A percentile compares a stretch with the other conserved stretches of the same genome.
phyloP scores from a whole-genome alignment of 2,797 vertebrate species.

The Setipinna tenuifilis region DNA sequence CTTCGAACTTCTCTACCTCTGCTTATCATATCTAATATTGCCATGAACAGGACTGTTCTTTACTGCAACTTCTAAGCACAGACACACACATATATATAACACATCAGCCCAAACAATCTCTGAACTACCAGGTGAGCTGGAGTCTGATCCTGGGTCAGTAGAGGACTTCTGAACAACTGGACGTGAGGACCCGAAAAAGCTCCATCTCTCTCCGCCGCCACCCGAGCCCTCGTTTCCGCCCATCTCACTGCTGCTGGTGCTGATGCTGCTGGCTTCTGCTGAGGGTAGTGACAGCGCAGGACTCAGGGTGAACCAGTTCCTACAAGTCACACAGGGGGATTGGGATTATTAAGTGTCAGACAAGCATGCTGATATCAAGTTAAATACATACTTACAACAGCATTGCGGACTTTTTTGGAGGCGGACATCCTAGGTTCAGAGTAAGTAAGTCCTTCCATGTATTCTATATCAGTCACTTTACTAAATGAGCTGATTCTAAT shows the following conservation, averaged over 20 bases:
- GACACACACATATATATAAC: not conserved
- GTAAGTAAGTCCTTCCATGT: no score
- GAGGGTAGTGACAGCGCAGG: slow-evolving; percentile 49
- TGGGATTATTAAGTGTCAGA: not conserved
- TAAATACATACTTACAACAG: no score
- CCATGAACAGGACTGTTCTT: no score
- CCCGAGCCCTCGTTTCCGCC: slow-evolving; percentile 76
- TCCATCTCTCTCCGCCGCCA: slow-evolving; percentile 74
- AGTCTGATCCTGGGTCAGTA: slow-evolving; percentile 79
- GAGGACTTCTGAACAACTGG: slow-evolving; percentile 80
- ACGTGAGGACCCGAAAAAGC: slow-evolving; percentile 72
- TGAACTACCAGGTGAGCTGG: slow-evolving; percentile 66
- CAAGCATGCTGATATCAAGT: no score
- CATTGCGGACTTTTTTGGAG: no score
- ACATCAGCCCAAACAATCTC: not conserved
- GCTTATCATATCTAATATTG: no score
- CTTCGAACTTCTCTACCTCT: no score
- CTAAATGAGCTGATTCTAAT: no score
- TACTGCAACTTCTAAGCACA: not conserved
- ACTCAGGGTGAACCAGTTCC: slow-evolving; percentile 72
- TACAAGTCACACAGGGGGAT: slow-evolving; percentile 34
- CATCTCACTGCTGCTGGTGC: slow-evolving; percentile 62
- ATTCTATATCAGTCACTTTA: no score
- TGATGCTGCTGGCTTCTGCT: not conserved
- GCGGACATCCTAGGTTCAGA: no score